Percentiles rank a stretch among this genome's conserved stretches.
Evolutionary conservation across 2,113 vertebrate genomes (phyloP).

Genomic region (Antechinus stuartii): DNA sequence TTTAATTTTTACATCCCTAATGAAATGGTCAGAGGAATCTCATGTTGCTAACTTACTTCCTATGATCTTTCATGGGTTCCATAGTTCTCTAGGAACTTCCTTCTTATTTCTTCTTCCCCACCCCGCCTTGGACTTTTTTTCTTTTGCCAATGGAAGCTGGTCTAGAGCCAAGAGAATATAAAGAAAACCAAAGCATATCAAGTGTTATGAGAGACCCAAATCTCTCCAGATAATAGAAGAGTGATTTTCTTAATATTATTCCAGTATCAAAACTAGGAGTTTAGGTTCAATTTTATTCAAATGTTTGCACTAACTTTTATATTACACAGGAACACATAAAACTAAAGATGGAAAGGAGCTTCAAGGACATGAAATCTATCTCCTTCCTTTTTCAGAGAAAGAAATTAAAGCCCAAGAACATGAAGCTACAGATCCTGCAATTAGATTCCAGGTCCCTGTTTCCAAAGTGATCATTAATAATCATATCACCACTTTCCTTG

Average conservation of each 20-base stretch:
- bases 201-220: neutral
- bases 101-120: neutral
- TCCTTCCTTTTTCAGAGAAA: neutral
- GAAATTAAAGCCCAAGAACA: neutral
- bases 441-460: neutral
- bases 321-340: neutral
- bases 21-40: neutral
- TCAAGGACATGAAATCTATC: neutral
- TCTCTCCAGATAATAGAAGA: neutral
- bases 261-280: neutral
- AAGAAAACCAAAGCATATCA: neutral
- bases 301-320: neutral
- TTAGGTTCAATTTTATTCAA: neutral
- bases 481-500: neutral
- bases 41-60: neutral
- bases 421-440: neutral
- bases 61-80: neutral
- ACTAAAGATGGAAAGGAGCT: neutral
- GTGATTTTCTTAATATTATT: neutral
- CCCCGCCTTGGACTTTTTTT: neutral
- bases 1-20: neutral
- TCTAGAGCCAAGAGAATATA: neutral
- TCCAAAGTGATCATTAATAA: neutral
- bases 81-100: neutral
- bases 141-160: neutral